A percentile compares a stretch with the other conserved stretches of the same genome.
Conservation (phyloP, 2,113 vertebrate genomes). For the Entosphenus tridentatus region DNA sequence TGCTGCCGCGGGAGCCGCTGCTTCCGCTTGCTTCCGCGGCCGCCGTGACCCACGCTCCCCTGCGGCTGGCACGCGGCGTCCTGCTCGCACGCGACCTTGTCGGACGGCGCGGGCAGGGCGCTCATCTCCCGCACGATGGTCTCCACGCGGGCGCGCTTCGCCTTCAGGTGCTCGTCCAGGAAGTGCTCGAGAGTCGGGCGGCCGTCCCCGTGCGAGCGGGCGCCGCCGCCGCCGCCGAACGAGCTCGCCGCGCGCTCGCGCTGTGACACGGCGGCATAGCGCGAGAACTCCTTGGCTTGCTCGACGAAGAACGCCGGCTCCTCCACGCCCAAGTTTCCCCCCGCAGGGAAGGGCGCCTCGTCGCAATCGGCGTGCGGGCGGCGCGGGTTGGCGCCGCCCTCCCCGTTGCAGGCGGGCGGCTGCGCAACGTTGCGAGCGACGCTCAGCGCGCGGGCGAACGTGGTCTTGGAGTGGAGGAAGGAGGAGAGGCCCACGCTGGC, state of each 20-base stretch:
- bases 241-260: neutral
- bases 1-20: conserved; percentile 4
- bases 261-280: neutral
- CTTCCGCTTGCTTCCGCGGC: conserved; percentile 3
- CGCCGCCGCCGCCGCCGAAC: too few relatives aligned
- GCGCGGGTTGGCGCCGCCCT: neutral
- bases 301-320: too few relatives aligned
- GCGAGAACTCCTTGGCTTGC: too few relatives aligned
- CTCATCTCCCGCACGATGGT: conserved; percentile 99
- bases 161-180: conserved; percentile 62
- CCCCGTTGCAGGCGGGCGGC: too few relatives aligned
- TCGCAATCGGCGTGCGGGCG: neutral
- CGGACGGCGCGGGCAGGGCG: conserved; percentile 7
- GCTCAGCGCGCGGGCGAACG: neutral
- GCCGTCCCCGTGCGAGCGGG: too few relatives aligned
- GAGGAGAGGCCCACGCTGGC: neutral
- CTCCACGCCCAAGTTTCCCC: too few relatives aligned
- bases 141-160: conserved; percentile 87
- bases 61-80: neutral
- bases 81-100: conserved; percentile 3
- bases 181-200: too few relatives aligned
- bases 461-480: neutral
- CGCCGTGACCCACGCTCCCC: neutral
- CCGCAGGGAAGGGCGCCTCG: neutral
- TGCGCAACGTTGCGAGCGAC: too few relatives aligned